Evolutionary conservation across 2,113 vertebrate species (phyloP).

Genomic region (Gorsachius goisagi): DNA sequence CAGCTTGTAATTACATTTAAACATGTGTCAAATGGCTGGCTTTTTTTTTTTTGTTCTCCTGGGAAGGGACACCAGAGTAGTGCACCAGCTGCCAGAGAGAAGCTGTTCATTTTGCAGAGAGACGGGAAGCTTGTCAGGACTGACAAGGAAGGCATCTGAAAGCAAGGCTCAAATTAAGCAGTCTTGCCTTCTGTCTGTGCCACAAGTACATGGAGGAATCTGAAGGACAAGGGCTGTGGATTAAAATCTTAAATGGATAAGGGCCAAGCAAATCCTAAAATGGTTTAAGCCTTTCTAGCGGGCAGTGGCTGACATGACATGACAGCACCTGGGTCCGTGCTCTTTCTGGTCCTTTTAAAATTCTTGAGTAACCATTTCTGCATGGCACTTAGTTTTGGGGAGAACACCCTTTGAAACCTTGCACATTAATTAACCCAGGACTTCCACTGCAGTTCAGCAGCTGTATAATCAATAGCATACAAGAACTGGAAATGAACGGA

Average conservation of each 20-base stretch:
- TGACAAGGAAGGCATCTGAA: neutral
- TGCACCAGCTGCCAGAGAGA: neutral
- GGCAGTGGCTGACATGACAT: neutral
- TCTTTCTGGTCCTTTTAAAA: neutral
- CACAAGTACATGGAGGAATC: neutral
- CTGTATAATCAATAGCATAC: neutral
- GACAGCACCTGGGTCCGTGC: neutral
- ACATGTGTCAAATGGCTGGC: neutral
- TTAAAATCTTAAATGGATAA: slow-evolving; percentile 27
- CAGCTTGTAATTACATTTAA: neutral
- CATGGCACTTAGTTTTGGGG: neutral
- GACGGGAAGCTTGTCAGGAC: neutral
- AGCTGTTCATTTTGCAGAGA: neutral
- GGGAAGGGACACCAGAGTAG: neutral
- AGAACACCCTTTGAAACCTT: neutral
- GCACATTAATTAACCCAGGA: neutral
- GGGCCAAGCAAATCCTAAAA: neutral
- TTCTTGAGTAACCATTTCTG: neutral
- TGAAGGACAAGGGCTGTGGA: neutral
- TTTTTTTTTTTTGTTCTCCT: neutral
- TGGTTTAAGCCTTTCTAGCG: neutral
- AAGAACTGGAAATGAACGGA: neutral
- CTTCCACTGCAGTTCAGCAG: neutral
- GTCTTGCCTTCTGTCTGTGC: neutral
- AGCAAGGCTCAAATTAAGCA: neutral